A percentile compares a stretch with the other conserved stretches of the same genome.
Evolutionary conservation across 1,140 invertebrate species (phyloP).

Genomic region (Chironomus striatipennis): DNA sequence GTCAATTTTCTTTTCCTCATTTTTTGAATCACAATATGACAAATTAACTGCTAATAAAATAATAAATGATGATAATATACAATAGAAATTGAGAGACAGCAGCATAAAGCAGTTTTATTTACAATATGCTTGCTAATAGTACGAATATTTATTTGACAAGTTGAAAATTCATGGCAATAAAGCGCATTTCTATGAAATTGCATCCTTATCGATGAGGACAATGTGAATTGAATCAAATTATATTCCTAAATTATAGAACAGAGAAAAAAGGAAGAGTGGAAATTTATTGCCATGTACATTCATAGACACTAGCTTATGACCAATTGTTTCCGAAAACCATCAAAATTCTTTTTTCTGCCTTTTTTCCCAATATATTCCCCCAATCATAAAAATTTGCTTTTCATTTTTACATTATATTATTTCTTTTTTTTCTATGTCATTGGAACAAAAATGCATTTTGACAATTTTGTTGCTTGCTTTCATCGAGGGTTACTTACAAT

Average conservation of each 20-base stretch:
- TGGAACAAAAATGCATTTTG: constrained; percentile 1
- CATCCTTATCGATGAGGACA: too few species aligned
- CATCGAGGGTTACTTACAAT: constrained; percentile 12
- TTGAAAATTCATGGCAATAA: too few species aligned
- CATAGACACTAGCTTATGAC: constrained; percentile 4
- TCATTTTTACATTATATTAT: too few species aligned
- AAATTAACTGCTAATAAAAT: constrained; percentile 22
- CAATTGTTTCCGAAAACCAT: constrained; percentile 21
- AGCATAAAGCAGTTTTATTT: not conserved
- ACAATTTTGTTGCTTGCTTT: not conserved
- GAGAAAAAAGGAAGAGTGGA: not conserved
- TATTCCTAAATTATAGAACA: too few species aligned
- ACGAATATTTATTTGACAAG: too few species aligned
- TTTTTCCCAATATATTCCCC: not conserved
- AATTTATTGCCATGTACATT: constrained; percentile 19
- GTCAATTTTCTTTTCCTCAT: too few species aligned
- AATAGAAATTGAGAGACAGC: not conserved
- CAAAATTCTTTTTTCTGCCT: not conserved
- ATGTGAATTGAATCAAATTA: too few species aligned
- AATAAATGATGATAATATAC: constrained; percentile 16
- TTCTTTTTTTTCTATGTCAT: not conserved
- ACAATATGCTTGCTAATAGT: not conserved
- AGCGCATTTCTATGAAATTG: too few species aligned
- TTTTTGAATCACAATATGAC: not conserved
- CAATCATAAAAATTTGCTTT: too few species aligned